These are phyloP conservation scores for Stichopus chloronotus DNA, from an alignment of 35 echinoderm and acorn worm genomes.

Conservation along the genomic window DNA sequence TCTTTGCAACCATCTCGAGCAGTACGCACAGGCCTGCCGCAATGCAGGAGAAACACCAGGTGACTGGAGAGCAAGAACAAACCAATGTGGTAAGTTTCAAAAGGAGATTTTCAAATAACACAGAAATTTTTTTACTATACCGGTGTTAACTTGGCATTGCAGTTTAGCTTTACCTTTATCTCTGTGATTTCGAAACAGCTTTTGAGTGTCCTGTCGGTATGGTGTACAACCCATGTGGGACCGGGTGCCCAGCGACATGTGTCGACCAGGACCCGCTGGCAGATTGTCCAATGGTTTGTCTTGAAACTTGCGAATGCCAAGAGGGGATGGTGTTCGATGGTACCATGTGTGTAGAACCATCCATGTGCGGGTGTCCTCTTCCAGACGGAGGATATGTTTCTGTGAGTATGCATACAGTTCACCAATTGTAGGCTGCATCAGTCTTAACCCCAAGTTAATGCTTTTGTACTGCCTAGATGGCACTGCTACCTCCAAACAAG, in stretches of 20 bases:
- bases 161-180: too few species aligned
- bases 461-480: too few species aligned
- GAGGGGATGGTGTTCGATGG: slow-evolving; percentile 71
- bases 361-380: slow-evolving; percentile 68
- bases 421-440: neutral
- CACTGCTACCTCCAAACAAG: too few species aligned
- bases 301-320: slow-evolving; percentile 80
- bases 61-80: neutral
- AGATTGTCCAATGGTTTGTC: slow-evolving; percentile 59
- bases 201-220: slow-evolving; percentile 66
- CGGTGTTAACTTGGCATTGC: too few species aligned
- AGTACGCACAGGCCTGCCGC: slow-evolving; percentile 47
- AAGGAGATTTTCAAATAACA: too few species aligned
- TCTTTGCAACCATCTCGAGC: slow-evolving; percentile 27
- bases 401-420: slow-evolving; percentile 17
- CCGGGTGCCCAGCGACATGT: slow-evolving; percentile 79
- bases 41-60: neutral
- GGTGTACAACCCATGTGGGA: slow-evolving; percentile 74
- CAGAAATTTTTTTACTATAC: too few species aligned
- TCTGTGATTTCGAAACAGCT: neutral
- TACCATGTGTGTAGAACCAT: slow-evolving; percentile 58
- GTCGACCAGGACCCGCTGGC: neutral
- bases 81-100: neutral
- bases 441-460: neutral
- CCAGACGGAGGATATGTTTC: slow-evolving; percentile 64